Base-by-base conservation (phyloP, 2,113 vertebrate genomes). In the Hirundichthys speculiger region DNA sequence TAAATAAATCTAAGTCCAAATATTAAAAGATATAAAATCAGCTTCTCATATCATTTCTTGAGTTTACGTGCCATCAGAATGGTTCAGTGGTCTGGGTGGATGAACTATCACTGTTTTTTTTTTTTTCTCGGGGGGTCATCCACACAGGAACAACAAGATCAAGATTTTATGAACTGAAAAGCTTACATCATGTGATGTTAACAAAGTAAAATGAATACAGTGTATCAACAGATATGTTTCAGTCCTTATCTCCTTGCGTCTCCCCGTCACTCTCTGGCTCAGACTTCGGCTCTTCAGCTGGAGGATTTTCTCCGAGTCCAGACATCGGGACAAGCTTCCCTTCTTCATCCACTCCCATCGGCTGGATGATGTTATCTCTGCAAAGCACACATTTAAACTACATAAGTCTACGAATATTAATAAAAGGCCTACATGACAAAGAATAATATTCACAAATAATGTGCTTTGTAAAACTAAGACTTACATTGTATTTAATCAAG, bases 331-430 rank as follows among this genome's bases (percentile, higher is more conserved):
- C 80, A 19, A 91, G 81, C 53, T 77, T 85, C 56, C 91, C 91
- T 7, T 89, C 84, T 19, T 80, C 58, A 39, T 91, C 69, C 73
- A 91, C 68, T 64, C 69, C 84, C 88, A 92, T 86, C 0, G 91
- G 85, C 71, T 90, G 85, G 64, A 91, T 90, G 15, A 90, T 73
- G 49, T 69, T 69, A 1, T 85, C 84, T 55, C 91, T 92, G 83
- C 13, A 54, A 64, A 66, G 43, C 27, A 55, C 48, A 52, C 0
- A 14, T 9, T 6, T 8, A 14, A 30, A 48, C 38, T 34, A 34
- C 1, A 24, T 10, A 11, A 12, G 2, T 11, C 7, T 34, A 34
- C 11, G 30, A 10, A 6, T 34, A 7, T 34, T 34, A 34, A 34
- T 27, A 27, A 27, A 27, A 27, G 3, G 27, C 27, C 3, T 10